These are phyloP conservation scores for Drosophila busckii DNA, from an alignment of 1,140 invertebrate genomes.

Conservation along the genomic window DNA sequence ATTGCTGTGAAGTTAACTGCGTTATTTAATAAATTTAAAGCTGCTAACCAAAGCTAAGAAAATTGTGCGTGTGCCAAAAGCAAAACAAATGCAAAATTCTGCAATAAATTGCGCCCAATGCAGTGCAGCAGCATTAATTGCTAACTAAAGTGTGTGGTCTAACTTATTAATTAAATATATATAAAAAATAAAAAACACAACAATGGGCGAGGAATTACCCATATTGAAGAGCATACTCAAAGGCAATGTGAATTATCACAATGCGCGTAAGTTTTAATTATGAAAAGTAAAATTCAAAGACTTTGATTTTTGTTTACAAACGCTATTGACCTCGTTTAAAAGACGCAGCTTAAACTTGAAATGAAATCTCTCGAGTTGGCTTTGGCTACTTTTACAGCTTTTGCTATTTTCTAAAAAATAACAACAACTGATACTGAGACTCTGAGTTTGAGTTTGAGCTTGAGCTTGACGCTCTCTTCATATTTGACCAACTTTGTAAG, in stretches of 20 bases:
- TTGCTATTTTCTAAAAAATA: constrained; percentile 67
- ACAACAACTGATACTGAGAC: constrained; percentile 17
- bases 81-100: constrained; percentile 23
- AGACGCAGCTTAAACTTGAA: constrained; percentile 73
- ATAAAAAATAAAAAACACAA: constrained; percentile 29
- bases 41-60: constrained; percentile 27
- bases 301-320: constrained; percentile 26
- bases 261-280: constrained; percentile 89
- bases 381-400: constrained; percentile 17
- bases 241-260: constrained; percentile 92
- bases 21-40: constrained; percentile 16
- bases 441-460: no score
- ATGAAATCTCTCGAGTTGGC: constrained; percentile 42
- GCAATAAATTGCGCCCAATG: constrained; percentile 28
- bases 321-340: constrained; percentile 65
- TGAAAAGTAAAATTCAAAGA: no score
- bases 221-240: constrained; percentile 93
- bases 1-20: constrained; percentile 9
- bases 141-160: constrained; percentile 31
- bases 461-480: constrained; percentile 34
- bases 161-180: constrained; percentile 11
- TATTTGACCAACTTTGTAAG: constrained; percentile 66
- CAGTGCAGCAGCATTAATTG: constrained; percentile 32
- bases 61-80: constrained; percentile 32
- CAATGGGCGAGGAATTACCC: constrained; percentile 91